Conservation (phyloP, 2,797 vertebrate genomes). For the Gallinago solitaria region DNA sequence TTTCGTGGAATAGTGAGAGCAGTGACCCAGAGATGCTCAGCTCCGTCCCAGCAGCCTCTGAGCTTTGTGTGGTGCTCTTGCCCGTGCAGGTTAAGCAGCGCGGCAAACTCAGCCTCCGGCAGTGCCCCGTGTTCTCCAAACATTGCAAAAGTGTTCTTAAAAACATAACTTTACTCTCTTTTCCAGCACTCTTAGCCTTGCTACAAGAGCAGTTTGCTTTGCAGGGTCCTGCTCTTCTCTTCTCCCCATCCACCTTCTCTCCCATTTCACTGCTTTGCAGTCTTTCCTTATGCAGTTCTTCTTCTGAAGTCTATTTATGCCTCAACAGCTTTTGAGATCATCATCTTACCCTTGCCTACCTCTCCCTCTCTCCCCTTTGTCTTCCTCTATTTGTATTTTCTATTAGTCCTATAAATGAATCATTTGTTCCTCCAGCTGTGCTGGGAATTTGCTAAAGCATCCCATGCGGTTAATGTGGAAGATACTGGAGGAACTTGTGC, state of each 20-base stretch:
- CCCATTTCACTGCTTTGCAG: not conserved
- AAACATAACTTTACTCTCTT: not conserved
- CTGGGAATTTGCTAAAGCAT: not conserved
- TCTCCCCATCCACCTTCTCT: not conserved
- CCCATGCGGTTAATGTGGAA: not conserved
- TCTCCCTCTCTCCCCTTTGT: not conserved
- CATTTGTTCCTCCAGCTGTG: not conserved
- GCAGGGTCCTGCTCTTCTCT: not conserved
- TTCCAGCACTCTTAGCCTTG: not conserved
- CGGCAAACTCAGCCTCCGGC: not conserved
- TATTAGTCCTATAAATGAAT: not conserved
- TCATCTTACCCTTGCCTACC: not conserved
- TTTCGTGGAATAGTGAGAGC: not conserved
- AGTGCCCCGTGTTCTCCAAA: not conserved
- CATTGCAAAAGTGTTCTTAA: not conserved
- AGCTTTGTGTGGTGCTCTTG: not conserved
- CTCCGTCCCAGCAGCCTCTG: rapidly evolving
- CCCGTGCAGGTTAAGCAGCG: not conserved
- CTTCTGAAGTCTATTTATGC: not conserved
- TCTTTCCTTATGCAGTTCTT: not conserved
- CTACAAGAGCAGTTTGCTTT: not conserved
- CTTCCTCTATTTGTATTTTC: not conserved
- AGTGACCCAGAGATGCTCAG: not conserved
- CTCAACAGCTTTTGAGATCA: not conserved
- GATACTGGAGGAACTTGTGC: not conserved